Base-by-base conservation (phyloP, 2,888 invertebrate genomes). In the Cataglyphis livida region DNA sequence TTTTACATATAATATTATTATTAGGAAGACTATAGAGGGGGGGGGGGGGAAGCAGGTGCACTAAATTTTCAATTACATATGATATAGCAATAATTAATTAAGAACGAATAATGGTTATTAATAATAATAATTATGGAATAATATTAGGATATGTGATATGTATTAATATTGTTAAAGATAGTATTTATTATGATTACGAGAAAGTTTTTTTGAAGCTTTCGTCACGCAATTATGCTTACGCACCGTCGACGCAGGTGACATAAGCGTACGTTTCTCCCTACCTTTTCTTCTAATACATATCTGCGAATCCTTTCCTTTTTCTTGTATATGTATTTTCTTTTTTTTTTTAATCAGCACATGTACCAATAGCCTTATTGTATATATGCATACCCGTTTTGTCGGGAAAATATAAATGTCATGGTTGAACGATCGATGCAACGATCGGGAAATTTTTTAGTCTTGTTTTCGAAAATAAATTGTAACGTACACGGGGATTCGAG, bases 361-460 rank as follows among this genome's bases (percentile, higher is more conserved):
- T 51, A 51, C n/a, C 9, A n/a, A 35, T 64, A 21, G 35, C 32
- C 41, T 61, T 32, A 15, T 44, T 73, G 25, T n/a, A 28, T n/a
- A 41, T 5, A 1, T 12, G n/a, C n/a, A 25, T 25, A 54, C 18
- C n/a, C 32, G 3, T 61, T 61, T 32, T 54, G 38, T 57, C 35
- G 10, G 71, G 57, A 35, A n/a, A 35, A 38, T 51, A 35, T 51
- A 35, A 75, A 51, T 25, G 28, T 78, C 61, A 51, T 7, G 44
- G 61, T 25, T 84, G 71, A 86, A 86, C 51, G 86, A 86, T 78
- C 86, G 70, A 54, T 78, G 41, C 21, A 25, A 86, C 57, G 86
- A 86, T 81, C 84, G 71, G 57, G 71, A 38, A 18, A 21, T 18
- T 54, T 76, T 18, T 35, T 51, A 15, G n/a, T 28, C 38, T 51